Percentiles rank a stretch among this genome's conserved stretches.
phyloP scores from a whole-genome alignment of 1,140 invertebrate genomes.

The Drosophila takahashii region DNA sequence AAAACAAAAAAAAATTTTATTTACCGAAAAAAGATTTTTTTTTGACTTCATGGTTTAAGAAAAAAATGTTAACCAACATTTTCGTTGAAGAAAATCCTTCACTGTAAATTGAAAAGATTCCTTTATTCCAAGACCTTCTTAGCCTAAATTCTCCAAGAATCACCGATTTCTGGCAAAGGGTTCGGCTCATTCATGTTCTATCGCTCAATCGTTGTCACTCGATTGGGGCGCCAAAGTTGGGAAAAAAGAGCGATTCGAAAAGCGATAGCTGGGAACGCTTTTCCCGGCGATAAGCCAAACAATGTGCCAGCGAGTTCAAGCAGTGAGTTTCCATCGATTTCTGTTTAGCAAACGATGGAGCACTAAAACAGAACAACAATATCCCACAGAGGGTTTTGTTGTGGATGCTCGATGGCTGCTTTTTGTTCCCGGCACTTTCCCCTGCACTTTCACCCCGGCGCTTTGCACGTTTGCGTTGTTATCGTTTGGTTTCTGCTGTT shows the following conservation, averaged over 20 bases:
- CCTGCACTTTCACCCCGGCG: conserved; percentile 61
- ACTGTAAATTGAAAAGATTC: neutral
- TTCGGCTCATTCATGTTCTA: conserved; percentile 8
- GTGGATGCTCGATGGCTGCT: conserved; percentile 33
- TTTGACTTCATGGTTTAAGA: too few species aligned
- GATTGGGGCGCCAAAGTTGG: conserved; percentile 11
- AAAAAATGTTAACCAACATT: too few species aligned
- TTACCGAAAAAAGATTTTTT: too few species aligned
- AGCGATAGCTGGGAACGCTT: conserved; percentile 46
- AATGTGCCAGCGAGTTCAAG: conserved; percentile 45
- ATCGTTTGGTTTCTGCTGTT: conserved; percentile 60
- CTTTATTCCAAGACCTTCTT: neutral
- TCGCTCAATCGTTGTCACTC: conserved; percentile 28
- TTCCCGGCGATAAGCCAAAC: conserved; percentile 52
- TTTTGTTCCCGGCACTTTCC: conserved; percentile 28
- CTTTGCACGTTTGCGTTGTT: conserved; percentile 68
- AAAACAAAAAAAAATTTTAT: too few species aligned
- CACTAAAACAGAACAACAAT: conserved; percentile 52
- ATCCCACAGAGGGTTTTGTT: conserved; percentile 20
- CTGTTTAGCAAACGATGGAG: conserved; percentile 73
- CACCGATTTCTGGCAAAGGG: neutral
- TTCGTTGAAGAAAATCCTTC: too few species aligned
- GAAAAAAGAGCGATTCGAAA: conserved; percentile 34
- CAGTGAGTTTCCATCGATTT: conserved; percentile 68
- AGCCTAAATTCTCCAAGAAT: neutral